Evolutionary conservation across 2,888 invertebrate genomes (phyloP), one percentile per base, ranked within the genome.

Genomic region (Cancer borealis): DNA sequence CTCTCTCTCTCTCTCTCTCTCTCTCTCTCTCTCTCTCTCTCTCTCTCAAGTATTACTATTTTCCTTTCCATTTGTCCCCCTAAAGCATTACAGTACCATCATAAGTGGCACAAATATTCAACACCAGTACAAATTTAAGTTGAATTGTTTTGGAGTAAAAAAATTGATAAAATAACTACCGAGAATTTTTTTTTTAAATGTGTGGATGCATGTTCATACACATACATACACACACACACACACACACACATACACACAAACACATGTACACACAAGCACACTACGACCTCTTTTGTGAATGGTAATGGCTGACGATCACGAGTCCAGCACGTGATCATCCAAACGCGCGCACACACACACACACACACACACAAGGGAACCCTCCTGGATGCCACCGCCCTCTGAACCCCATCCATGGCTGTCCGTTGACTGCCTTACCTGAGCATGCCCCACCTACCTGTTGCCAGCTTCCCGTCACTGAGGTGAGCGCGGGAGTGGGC

Each of bases 391-490:
- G 94, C 92, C 73, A 79, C 94, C 92, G 60, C 89, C 49, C 46
- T n/a, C 90, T 84, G 92, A 94, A 92, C 92, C 45, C 92, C 91
- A 92, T 90, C 46, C 94, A 94, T 92, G 92, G 92, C 92, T 90
- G 92, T 90, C 92, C 92, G 45, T 30, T 87, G 5, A 39, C 88
- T 60, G 39, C 46, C 91, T 91, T 91, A 91, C 91, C 91, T 91
- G 39, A 47, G 79, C 73, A 60, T 12, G 26, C 39, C 79, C n/a
- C 26, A 91, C 91, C 79, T 91, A 91, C 91, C 91, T 91, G 4
- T 4, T n/a, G n/a, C 84, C 39, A 5, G 84, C 39, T 39, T 30
- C 30, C 84, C 84, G 17, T 12, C 10, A 8, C 39, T 17, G 30
- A 39, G 84, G 30, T 14, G 3, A 12, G 84, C 0, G 39, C 17